These are phyloP conservation scores for Phaethornis superciliosus DNA, from an alignment of 2,113 vertebrate genomes.

Conservation along the genomic window DNA sequence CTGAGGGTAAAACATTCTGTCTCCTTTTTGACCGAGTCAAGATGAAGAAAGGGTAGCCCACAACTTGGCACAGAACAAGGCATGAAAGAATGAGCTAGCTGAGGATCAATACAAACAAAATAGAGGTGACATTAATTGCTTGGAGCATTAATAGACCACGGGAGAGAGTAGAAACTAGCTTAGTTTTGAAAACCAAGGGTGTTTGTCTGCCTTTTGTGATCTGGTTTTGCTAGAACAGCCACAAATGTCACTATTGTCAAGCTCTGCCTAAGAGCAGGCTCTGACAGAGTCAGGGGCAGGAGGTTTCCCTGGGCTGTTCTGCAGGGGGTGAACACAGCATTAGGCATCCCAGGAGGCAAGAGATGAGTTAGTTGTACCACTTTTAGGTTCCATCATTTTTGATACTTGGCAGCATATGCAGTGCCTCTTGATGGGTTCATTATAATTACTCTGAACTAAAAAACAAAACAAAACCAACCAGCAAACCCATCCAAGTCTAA, in stretches of 20 bases:
- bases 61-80: neutral
- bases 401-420: neutral
- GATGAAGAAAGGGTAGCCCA: neutral
- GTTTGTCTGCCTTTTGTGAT: neutral
- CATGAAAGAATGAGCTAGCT: neutral
- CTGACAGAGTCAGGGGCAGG: rapidly evolving
- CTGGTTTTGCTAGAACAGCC: neutral
- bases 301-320: neutral
- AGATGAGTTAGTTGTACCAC: neutral
- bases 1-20: neutral
- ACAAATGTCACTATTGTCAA: neutral
- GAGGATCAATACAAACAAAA: conserved; percentile 50
- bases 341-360: neutral
- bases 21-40: conserved; percentile 23
- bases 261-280: neutral
- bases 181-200: conserved; percentile 28
- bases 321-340: neutral
- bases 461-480: neutral
- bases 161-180: neutral
- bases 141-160: conserved; percentile 45
- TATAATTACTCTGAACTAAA: neutral
- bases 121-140: conserved; percentile 48
- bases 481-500: neutral
- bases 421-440: neutral
- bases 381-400: neutral